These are phyloP conservation scores for Silurus aristotelis DNA, from an alignment of 2,797 vertebrate species.

Conservation along the genomic window DNA sequence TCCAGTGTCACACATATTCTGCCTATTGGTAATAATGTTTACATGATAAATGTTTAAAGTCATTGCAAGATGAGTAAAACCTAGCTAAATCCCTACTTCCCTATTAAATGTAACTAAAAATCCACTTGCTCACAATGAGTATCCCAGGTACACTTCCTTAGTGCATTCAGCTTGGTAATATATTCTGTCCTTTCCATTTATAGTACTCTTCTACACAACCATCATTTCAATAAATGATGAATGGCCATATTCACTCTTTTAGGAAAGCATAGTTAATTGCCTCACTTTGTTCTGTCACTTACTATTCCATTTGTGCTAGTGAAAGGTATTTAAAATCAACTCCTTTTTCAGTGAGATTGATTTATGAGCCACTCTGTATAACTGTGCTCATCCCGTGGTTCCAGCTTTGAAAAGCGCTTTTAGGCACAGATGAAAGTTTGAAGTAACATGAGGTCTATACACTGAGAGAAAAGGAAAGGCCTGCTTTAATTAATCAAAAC, in stretches of 20 bases:
- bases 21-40: neutral
- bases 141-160: constrained; percentile 1
- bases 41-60: neutral
- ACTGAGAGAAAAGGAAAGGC: constrained; percentile 35
- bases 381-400: constrained; percentile 53
- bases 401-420: constrained; percentile 55
- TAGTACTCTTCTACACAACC: constrained; percentile 19
- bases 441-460: constrained; percentile 43
- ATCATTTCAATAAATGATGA: constrained; percentile 59
- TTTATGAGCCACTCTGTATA: constrained; percentile 67
- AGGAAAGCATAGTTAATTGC: constrained; percentile 69
- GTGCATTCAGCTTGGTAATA: constrained; percentile 33
- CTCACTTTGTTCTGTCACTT: constrained; percentile 71
- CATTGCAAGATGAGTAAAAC: neutral
- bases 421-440: constrained; percentile 56
- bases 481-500: constrained; percentile 56
- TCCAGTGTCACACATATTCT: neutral
- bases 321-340: constrained; percentile 58
- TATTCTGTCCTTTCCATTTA: constrained; percentile 9
- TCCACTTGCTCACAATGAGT: neutral
- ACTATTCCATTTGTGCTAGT: constrained; percentile 60
- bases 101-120: constrained; percentile 15
- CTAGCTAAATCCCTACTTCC: neutral
- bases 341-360: constrained; percentile 61
- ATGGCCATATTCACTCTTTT: constrained; percentile 54